These are phyloP conservation scores for Allolobophora icterica DNA, from an alignment of 2,888 invertebrate genomes.

Conservation along the genomic window DNA sequence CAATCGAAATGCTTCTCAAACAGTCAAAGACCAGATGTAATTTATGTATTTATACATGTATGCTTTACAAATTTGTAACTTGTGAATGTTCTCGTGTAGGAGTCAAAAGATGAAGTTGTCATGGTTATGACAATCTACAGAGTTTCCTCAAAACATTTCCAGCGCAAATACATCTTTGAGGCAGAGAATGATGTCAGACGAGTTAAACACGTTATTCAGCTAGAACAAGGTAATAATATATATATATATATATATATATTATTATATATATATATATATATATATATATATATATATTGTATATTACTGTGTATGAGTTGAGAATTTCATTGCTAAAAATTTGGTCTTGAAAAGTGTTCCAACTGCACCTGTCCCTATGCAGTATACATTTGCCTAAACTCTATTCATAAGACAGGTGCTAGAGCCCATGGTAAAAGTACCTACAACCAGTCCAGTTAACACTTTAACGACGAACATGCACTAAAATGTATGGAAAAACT, in stretches of 20 bases:
- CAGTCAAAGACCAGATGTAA: background rate
- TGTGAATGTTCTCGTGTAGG: constrained; percentile 25
- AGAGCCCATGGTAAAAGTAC: background rate
- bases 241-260: background rate
- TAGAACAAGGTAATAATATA: constrained; percentile 28
- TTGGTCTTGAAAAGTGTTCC: background rate
- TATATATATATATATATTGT: too few species aligned
- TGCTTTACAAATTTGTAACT: background rate
- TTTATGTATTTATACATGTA: background rate
- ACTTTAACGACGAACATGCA: too few species aligned
- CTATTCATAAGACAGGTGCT: background rate
- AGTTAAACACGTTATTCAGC: constrained; percentile 26
- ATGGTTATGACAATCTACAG: constrained; percentile 31
- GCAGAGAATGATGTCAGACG: constrained; percentile 20
- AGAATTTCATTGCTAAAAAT: background rate
- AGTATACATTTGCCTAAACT: background rate
- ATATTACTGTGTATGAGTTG: background rate
- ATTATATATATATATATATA: too few species aligned
- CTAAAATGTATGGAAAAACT: too few species aligned
- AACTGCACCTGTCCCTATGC: background rate
- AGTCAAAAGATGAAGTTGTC: constrained; percentile 18
- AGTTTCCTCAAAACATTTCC: constrained; percentile 31
- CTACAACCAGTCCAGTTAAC: too few species aligned
- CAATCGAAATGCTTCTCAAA: too few species aligned
- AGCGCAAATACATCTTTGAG: constrained; percentile 33